Evolutionary conservation across 2,797 vertebrate species (phyloP).

Genomic region (Paguma larvata): DNA sequence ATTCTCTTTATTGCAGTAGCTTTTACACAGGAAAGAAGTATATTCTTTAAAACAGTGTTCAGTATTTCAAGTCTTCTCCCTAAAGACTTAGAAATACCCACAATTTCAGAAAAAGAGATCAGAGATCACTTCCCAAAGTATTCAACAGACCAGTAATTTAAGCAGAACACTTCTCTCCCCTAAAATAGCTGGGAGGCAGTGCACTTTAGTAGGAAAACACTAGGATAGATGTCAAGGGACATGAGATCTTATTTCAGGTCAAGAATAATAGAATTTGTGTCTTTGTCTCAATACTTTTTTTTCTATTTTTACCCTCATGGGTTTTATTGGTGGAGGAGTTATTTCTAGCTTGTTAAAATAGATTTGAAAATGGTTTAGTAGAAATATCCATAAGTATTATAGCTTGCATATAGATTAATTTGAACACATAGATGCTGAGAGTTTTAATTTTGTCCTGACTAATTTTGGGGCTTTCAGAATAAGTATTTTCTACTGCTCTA

Average conservation of each 20-base stretch:
- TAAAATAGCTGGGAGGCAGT: not conserved
- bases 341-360: conserved; percentile 11
- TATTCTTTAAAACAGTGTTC: not conserved
- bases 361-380: not conserved
- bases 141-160: not conserved
- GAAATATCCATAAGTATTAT: conserved; percentile 7
- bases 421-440: not conserved
- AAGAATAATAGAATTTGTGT: conserved; percentile 44
- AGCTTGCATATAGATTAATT: not conserved
- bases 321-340: conserved; percentile 13
- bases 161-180: not conserved
- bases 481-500: not conserved
- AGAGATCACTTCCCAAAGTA: conserved; percentile 59
- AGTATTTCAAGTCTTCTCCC: conserved; percentile 44
- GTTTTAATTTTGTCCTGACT: not conserved
- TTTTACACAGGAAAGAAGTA: not conserved
- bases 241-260: not conserved
- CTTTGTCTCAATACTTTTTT: not conserved
- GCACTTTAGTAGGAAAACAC: not conserved
- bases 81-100: conserved; percentile 42
- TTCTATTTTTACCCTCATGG: not conserved
- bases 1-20: not conserved
- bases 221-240: not conserved
- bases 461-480: not conserved
- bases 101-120: not conserved